Evolutionary conservation across 2,797 vertebrate species (phyloP).

Genomic region (Enteromius mattozi): DNA sequence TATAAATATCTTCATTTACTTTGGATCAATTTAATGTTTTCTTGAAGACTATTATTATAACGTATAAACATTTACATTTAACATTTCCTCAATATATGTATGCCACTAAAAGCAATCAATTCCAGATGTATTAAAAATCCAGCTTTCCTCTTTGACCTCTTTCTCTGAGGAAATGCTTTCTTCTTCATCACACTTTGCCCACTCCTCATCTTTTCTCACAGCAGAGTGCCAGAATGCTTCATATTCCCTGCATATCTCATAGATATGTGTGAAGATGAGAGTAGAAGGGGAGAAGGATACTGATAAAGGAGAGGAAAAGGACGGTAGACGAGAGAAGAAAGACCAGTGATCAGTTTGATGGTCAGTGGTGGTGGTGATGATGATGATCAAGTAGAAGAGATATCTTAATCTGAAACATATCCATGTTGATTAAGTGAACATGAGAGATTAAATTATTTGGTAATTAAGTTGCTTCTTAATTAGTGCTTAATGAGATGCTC

Average conservation of each 20-base stretch:
- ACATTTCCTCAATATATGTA: background rate
- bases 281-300: background rate
- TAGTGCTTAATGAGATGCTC: background rate
- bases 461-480: background rate
- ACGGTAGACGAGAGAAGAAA: background rate
- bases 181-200: constrained; percentile 44
- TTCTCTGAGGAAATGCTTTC: background rate
- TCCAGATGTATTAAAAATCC: background rate
- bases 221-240: constrained; percentile 50
- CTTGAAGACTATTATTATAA: background rate
- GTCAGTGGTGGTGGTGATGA: background rate
- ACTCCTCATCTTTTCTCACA: constrained; percentile 55
- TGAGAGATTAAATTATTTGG: background rate
- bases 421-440: background rate
- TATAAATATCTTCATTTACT: background rate
- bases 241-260: constrained; percentile 22
- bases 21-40: too few species aligned
- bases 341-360: background rate
- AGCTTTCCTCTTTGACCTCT: background rate
- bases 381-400: background rate
- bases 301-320: constrained; percentile 4
- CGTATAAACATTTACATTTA: background rate
- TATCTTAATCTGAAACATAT: background rate
- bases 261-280: constrained; percentile 35
- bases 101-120: background rate